These are phyloP conservation scores for Mactromeris polynyma DNA, from an alignment of 2,888 invertebrate genomes.

Conservation along the genomic window DNA sequence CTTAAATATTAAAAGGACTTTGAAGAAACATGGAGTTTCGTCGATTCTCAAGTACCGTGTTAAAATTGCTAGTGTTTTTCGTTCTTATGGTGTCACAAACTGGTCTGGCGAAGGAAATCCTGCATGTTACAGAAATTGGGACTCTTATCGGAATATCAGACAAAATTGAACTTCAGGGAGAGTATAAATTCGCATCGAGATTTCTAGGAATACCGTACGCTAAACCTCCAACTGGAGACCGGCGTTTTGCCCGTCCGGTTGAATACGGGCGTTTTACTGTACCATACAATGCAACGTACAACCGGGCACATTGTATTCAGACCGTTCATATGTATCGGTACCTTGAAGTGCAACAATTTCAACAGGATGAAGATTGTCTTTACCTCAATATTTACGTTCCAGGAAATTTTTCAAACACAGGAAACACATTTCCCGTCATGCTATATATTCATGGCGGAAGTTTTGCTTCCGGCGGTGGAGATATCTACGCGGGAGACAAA, in stretches of 20 bases:
- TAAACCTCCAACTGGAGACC: slow-evolving; percentile 57
- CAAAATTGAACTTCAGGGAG: not conserved
- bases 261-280: not conserved
- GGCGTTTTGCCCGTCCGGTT: slow-evolving; percentile 55
- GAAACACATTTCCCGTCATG: slow-evolving; percentile 90
- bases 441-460: slow-evolving; percentile 98
- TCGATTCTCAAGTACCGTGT: not conserved
- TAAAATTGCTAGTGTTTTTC: not conserved
- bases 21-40: not conserved
- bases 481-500: slow-evolving; percentile 88
- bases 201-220: slow-evolving; percentile 69
- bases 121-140: slow-evolving; percentile 1
- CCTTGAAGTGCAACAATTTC: slow-evolving; percentile 29
- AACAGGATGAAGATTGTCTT: slow-evolving; percentile 96
- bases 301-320: slow-evolving; percentile 63
- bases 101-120: not conserved
- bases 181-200: not conserved
- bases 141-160: slow-evolving; percentile 27
- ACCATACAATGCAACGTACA: slow-evolving; percentile 56
- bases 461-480: slow-evolving; percentile 95
- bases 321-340: slow-evolving; percentile 22
- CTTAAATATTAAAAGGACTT: not conserved
- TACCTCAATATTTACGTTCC: slow-evolving; percentile 98
- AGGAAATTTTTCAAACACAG: slow-evolving; percentile 24
- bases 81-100: not conserved